Percentiles rank a stretch among this genome's conserved stretches.
phyloP scores from a whole-genome alignment of 2,888 invertebrate genomes.

The Volucella inanis region DNA sequence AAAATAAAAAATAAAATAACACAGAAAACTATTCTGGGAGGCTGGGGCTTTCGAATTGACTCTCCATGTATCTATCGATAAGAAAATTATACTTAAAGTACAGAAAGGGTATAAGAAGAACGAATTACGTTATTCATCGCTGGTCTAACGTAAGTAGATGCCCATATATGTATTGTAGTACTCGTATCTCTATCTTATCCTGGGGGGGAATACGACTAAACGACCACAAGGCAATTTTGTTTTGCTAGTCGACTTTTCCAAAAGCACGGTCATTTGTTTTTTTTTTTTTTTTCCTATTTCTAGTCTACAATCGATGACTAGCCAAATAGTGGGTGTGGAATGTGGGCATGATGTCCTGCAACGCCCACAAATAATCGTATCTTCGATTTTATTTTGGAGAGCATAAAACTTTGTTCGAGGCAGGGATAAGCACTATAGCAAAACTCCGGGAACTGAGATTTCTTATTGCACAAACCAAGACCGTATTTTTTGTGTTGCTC shows the following conservation, averaged over 20 bases:
- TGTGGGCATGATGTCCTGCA: neutral
- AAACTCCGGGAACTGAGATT: constrained; percentile 25
- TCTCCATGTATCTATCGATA: constrained; percentile 37
- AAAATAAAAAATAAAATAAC: too few species aligned
- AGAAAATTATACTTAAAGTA: constrained; percentile 53
- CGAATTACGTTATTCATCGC: constrained; percentile 52
- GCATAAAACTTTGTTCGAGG: constrained; percentile 30
- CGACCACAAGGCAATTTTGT: constrained; percentile 44
- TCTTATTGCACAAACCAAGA: constrained; percentile 27
- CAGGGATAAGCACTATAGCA: constrained; percentile 46
- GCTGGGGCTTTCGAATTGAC: constrained; percentile 22
- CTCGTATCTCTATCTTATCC: neutral
- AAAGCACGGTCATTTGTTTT: constrained; percentile 5
- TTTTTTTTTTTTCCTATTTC: neutral
- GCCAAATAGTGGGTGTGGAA: neutral
- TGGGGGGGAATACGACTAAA: constrained; percentile 28
- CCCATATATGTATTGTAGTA: too few species aligned
- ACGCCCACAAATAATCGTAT: constrained; percentile 24
- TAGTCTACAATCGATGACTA: constrained; percentile 28
- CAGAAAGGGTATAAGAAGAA: constrained; percentile 31
- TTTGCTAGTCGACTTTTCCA: constrained; percentile 10
- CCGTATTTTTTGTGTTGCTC: neutral
- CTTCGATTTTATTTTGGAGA: constrained; percentile 17
- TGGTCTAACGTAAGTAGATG: constrained; percentile 1
- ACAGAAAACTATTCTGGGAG: constrained; percentile 1